These are phyloP conservation scores for Nemopilema nomurai DNA, from an alignment of 30 jellyfish, hydroid and myxozoan genomes.

Conservation along the genomic window DNA sequence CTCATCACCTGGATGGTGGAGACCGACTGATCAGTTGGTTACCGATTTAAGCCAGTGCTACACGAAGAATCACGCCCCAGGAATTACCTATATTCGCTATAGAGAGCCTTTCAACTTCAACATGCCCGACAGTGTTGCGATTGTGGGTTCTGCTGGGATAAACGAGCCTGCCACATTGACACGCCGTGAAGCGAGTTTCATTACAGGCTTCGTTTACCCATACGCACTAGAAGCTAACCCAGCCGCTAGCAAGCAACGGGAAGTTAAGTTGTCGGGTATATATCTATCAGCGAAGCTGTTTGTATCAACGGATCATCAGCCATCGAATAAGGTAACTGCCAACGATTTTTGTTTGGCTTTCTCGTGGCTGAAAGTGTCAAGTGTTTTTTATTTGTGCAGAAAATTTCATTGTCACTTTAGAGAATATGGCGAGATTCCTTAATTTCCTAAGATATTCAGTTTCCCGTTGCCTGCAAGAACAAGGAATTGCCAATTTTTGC, in stretches of 20 bases:
- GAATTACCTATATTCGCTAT: constrained; percentile 53
- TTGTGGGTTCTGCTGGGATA: background rate
- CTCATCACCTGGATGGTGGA: constrained; percentile 75
- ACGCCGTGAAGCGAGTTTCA: background rate
- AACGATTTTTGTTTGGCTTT: background rate
- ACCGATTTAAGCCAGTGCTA: constrained; percentile 47
- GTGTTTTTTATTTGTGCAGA: too few relatives aligned
- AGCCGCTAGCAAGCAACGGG: constrained; percentile 14
- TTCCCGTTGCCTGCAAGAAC: too few relatives aligned
- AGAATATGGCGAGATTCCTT: too few relatives aligned
- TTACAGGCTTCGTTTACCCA: constrained; percentile 70
- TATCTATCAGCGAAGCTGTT: constrained; percentile 7
- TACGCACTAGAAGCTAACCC: constrained; percentile 45
- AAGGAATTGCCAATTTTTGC: too few relatives aligned
- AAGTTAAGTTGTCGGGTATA: constrained; percentile 26
- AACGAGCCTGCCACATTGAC: background rate
- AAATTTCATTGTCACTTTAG: too few relatives aligned
- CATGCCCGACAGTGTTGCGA: constrained; percentile 74
- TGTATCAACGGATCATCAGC: constrained; percentile 19
- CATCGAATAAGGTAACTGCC: constrained; percentile 35
- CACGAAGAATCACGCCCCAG: constrained; percentile 51
- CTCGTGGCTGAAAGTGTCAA: too few relatives aligned
- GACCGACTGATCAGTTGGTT: constrained; percentile 30
- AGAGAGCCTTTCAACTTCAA: constrained; percentile 42
- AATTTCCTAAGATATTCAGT: too few relatives aligned